Evolutionary conservation across 2,797 vertebrate species (phyloP).

Genomic region (Emys orbicularis): DNA sequence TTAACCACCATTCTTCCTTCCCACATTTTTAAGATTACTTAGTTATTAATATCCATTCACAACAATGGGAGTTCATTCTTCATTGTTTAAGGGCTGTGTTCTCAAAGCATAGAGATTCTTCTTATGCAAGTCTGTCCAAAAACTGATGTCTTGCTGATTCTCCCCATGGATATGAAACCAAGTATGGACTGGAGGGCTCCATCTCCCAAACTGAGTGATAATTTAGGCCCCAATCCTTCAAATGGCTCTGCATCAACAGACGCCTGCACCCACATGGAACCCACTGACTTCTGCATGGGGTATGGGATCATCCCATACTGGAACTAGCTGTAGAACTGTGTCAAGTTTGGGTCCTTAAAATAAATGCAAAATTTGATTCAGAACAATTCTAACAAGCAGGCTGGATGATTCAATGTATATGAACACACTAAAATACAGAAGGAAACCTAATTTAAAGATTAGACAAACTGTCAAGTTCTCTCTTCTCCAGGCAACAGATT

Average conservation of each 20-base stretch:
- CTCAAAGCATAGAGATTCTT: neutral
- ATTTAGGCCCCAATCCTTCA: neutral
- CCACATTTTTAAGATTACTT: neutral
- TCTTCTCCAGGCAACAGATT: neutral
- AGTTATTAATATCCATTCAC: neutral
- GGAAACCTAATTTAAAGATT: neutral
- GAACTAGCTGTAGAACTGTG: neutral
- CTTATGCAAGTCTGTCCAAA: neutral
- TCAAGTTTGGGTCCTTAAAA: neutral
- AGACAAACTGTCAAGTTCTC: neutral
- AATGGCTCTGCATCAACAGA: neutral
- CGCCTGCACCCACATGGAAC: neutral
- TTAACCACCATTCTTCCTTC: constrained; percentile 40
- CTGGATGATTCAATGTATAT: neutral
- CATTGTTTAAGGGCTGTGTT: neutral
- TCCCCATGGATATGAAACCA: neutral
- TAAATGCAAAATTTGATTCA: neutral
- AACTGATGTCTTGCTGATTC: neutral
- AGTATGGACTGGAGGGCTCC: neutral
- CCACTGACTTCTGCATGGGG: neutral
- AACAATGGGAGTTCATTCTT: neutral
- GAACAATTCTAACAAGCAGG: neutral
- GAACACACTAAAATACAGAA: neutral
- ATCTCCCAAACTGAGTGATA: neutral
- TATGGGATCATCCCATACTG: neutral